These are phyloP conservation scores for Sinocyclocheilus anophthalmus DNA, from an alignment of 2,113 vertebrate species.

Conservation along the genomic window DNA sequence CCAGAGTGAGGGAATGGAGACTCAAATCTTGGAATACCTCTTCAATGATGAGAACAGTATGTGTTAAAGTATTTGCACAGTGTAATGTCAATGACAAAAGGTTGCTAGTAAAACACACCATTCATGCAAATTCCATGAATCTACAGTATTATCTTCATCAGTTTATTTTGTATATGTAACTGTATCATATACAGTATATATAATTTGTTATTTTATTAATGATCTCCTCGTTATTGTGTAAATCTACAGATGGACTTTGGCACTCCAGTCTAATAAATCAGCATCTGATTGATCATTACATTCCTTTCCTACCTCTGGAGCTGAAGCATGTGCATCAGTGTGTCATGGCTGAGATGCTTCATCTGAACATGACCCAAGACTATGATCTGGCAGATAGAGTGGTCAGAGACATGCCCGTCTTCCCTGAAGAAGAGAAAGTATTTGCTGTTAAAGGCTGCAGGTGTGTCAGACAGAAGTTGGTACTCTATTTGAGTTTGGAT, in stretches of 20 bases:
- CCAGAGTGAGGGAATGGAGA: not conserved
- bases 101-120: too few relatives aligned
- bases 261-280: not conserved
- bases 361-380: not conserved
- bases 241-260: not conserved
- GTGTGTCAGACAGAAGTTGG: not conserved
- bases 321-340: not conserved
- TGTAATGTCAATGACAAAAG: too few relatives aligned
- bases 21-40: not conserved
- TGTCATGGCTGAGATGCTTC: not conserved
- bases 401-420: not conserved
- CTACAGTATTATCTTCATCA: too few relatives aligned
- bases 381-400: not conserved
- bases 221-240: not conserved
- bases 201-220: too few relatives aligned
- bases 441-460: conserved; percentile 9
- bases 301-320: too few relatives aligned
- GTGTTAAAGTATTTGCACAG: not conserved
- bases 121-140: too few relatives aligned
- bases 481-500: not conserved
- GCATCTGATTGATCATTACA: too few relatives aligned
- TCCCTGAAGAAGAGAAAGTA: not conserved
- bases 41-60: not conserved
- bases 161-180: not conserved
- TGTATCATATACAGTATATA: not conserved